Percentiles rank a stretch among this genome's conserved stretches.
These are phyloP conservation scores for Anoplophora glabripennis DNA, from an alignment of 1,140 invertebrate genomes.

Conservation along the genomic window DNA sequence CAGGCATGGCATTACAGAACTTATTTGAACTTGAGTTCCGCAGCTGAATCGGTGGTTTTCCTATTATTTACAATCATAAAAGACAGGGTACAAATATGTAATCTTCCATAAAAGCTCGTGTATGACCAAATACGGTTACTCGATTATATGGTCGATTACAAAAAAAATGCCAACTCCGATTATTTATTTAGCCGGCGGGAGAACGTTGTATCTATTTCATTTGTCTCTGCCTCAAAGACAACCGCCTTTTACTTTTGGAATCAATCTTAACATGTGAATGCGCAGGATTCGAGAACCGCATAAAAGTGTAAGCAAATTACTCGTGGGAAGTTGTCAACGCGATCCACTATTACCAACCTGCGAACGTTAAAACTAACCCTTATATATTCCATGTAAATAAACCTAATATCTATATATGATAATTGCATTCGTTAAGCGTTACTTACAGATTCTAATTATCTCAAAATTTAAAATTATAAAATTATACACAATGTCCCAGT, in stretches of 20 bases:
- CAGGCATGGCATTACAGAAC: no score
- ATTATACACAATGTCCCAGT: no score
- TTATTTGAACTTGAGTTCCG: no score
- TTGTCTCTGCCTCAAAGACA: conserved; percentile 6
- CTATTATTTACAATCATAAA: conserved; percentile 20
- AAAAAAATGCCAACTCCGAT: conserved; percentile 7
- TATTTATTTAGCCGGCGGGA: conserved; percentile 9
- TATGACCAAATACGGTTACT: conserved; percentile 21
- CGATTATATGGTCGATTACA: conserved; percentile 12
- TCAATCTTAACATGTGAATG: not conserved
- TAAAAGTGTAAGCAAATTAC: not conserved
- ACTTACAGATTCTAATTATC: not conserved
- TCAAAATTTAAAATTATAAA: not conserved
- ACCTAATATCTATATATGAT: not conserved
- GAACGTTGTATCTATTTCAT: conserved; percentile 8
- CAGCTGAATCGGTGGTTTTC: conserved; percentile 3
- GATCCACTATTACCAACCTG: not conserved
- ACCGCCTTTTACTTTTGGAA: conserved; percentile 18
- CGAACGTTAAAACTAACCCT: not conserved
- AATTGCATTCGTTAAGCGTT: no score
- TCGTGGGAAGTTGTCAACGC: not conserved
- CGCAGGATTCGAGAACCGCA: not conserved
- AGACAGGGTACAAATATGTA: conserved; percentile 23
- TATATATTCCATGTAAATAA: not conserved
- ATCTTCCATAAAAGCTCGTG: conserved; percentile 23